Percentiles rank a stretch among this genome's conserved stretches.
phyloP scores from a whole-genome alignment of 2,888 invertebrate species.

The Volucella bombylans region DNA sequence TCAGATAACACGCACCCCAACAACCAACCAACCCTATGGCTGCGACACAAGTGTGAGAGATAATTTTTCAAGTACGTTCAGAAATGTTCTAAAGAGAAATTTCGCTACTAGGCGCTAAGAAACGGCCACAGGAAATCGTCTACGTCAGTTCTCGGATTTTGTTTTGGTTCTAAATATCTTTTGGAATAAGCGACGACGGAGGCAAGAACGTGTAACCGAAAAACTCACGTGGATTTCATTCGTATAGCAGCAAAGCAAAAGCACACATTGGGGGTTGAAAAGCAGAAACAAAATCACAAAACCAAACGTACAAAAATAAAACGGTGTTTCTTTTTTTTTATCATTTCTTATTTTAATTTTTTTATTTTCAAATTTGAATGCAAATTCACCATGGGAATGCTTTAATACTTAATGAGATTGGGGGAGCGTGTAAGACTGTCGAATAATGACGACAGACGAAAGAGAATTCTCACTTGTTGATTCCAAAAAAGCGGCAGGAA shows the following conservation, averaged over 20 bases:
- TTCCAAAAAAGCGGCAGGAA: neutral
- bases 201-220: constrained; percentile 31
- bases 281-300: constrained; percentile 1
- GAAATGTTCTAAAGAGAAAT: constrained; percentile 54
- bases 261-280: constrained; percentile 22
- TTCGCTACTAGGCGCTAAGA: constrained; percentile 59
- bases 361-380: constrained; percentile 7
- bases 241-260: constrained; percentile 6
- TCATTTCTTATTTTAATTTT: too few relatives aligned
- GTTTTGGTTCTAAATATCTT: constrained; percentile 32
- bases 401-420: constrained; percentile 19
- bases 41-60: constrained; percentile 3
- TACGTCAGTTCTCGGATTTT: neutral
- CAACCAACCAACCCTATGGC: neutral
- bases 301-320: constrained; percentile 28
- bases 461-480: constrained; percentile 26
- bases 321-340: neutral
- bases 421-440: neutral
- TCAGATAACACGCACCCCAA: neutral
- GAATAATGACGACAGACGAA: neutral
- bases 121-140: constrained; percentile 26
- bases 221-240: constrained; percentile 31
- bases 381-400: constrained; percentile 20
- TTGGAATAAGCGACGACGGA: neutral
- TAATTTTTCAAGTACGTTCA: constrained; percentile 32